A percentile compares a stretch with the other conserved stretches of the same genome.
Evolutionary conservation across 2,888 invertebrate genomes (phyloP).

Genomic region (Hydrotaea diabolus): DNA sequence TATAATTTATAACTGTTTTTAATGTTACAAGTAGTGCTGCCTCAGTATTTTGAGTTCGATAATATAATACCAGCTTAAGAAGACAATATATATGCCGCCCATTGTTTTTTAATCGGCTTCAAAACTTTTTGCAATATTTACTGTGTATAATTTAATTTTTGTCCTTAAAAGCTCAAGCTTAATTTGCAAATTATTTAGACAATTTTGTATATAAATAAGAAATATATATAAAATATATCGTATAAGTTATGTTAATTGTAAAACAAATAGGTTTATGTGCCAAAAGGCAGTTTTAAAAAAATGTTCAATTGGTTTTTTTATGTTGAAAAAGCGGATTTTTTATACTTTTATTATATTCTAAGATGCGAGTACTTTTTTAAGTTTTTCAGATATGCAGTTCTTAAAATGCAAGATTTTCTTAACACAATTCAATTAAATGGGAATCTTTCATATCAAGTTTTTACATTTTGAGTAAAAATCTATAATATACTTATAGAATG

Average conservation of each 20-base stretch:
- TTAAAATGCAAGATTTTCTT: too few relatives aligned
- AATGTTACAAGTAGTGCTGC: background rate
- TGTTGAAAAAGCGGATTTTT: too few relatives aligned
- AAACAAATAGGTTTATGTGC: background rate
- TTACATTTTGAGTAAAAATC: too few relatives aligned
- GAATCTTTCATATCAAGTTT: too few relatives aligned
- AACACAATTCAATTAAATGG: too few relatives aligned
- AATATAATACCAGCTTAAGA: background rate
- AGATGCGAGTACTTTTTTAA: too few relatives aligned
- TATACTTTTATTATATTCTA: too few relatives aligned
- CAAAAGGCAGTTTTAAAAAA: background rate
- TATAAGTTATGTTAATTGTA: background rate
- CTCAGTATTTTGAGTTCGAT: conserved; percentile 7
- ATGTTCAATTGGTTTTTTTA: conserved; percentile 8
- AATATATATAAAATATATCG: background rate
- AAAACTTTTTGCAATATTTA: background rate
- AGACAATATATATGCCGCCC: background rate
- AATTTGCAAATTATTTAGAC: conserved; percentile 33
- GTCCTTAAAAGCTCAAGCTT: conserved; percentile 51
- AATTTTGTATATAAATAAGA: conserved; percentile 15
- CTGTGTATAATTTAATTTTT: background rate
- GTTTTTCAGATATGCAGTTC: too few relatives aligned
- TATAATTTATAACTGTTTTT: background rate
- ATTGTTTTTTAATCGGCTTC: background rate
- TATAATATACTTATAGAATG: too few relatives aligned